Base-by-base conservation (phyloP, 1,140 invertebrate species). In the Heterodera schachtii region DNA sequence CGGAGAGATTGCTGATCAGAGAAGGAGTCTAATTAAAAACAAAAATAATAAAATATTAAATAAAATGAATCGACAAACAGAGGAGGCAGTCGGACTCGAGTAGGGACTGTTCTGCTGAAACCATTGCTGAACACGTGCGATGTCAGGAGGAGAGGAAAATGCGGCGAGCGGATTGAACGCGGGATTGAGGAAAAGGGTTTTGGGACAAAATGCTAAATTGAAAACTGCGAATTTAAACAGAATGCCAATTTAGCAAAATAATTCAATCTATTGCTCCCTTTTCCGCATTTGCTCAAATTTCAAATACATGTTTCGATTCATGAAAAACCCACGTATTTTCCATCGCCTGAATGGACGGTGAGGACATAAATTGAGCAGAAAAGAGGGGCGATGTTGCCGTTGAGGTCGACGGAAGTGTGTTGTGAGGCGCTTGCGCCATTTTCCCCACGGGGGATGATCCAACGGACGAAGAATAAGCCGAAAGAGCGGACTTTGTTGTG, bases 91-190 rank as follows among this genome's bases (percentile, higher is more conserved):
- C 16, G 75, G 75, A 76, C 75, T 76, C 7, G 75, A 57, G 70
- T 78, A 78, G 4, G 77, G 60, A n/a, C 77, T 78, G 70, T 69
- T 66, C 47, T 78, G 64, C 70, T 70, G 66, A 69, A 78, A 78
- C 77, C 77, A 78, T 78, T 78, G 77, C 60, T 78, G 77, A 16
- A 78, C 66, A 43, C 77, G 44, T 19, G 47, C 47, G 3, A 78
- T 43, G 5, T 78, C 77, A 21, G 60, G 5, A 21, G 77, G 66
- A 7, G 77, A 69, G 11, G 77, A 21, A 6, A 71, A 71, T 4
- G 69, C 46, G 75, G 75, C 46, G 16, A 78, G 11, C 71, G 75
- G 60, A 6, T 46, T 57, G 11, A 52, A 44, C 11, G 64, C 11
- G 9, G 64, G 11, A 44, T 75, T 75, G 74, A 66, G 41, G 74